phyloP scores from a whole-genome alignment of 2,113 vertebrate species.

The Percina caprodes region DNA sequence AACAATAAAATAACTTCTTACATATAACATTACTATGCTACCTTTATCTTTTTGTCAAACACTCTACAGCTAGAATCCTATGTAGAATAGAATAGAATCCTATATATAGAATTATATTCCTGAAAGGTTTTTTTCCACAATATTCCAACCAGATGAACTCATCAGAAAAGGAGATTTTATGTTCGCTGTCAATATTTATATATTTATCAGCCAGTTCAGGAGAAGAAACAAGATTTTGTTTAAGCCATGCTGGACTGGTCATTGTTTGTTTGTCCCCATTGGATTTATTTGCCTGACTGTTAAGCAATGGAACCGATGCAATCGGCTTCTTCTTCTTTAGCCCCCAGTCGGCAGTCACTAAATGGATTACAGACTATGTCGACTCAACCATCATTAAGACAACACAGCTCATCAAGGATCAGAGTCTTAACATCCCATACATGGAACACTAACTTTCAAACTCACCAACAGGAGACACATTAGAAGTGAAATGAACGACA shows the following conservation, averaged over 20 bases:
- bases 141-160: not conserved
- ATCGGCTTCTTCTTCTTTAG: constrained; percentile 1
- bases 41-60: not conserved
- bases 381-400: not conserved
- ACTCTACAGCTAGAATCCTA: not conserved
- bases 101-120: not conserved
- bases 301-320: constrained; percentile 1
- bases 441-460: constrained; percentile 2
- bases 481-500: constrained; percentile 3
- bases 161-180: not conserved
- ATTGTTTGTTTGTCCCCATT: constrained; percentile 17
- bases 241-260: not conserved
- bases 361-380: constrained; percentile 25
- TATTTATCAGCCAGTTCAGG: not conserved
- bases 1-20: not conserved
- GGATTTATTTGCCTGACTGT: constrained; percentile 12
- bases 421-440: constrained; percentile 1
- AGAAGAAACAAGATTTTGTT: constrained; percentile 1
- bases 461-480: constrained; percentile 7
- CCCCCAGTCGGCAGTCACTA: not conserved
- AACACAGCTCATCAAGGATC: not conserved
- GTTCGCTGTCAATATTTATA: constrained; percentile 2
- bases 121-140: not conserved
- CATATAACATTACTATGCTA: not conserved
- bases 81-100: too few species aligned